Base-by-base conservation (phyloP, 2,797 vertebrate species). In the Eulemur mongoz region DNA sequence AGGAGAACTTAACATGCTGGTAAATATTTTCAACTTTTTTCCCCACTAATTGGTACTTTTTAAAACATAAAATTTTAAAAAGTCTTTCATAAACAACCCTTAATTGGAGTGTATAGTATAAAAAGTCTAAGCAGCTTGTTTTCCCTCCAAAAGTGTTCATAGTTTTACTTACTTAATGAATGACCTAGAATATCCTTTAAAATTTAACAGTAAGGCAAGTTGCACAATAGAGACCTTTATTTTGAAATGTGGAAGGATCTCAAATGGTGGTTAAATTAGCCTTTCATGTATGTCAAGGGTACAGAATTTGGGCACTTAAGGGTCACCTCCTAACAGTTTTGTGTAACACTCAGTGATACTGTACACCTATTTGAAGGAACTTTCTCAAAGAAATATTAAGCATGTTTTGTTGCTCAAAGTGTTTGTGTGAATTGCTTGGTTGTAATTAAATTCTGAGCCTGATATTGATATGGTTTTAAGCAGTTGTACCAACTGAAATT, bases 361-460 rank as follows among this genome's bases (percentile, higher is more conserved):
- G 90, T 98, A 86, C 90, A 97, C 92, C 30, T 98, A 91, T 91
- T 70, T 97, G 96, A 96, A 98, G 86, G 96, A 83, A 9, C 80
- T 91, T 98, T 98, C 97, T 98, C 95, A 92, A 98, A 98, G 92
- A 97, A 97, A 92, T 98, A 91, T 22, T 96, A 98, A 98, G 98
- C 98, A 99, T 98, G 98, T 97, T 98, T 84, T 97, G 96, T 98
- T 98, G 98, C 98, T 98, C 98, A 27, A 97, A 80, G 93, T 98
- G 98, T 98, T 98, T 93, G 98, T 97, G 98, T 99, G 98, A 98
- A 98, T 97, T 97, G 98, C 98, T 98, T 98, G 97, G 97, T 97
- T 98, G 98, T 99, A 98, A 98, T 97, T 92, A 96, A 96, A 97
- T 98, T 96, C 98, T 98, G 98, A 98, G 98, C 98, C 98, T 98